phyloP scores from a whole-genome alignment of 2,113 vertebrate genomes.

The Scomber colias region DNA sequence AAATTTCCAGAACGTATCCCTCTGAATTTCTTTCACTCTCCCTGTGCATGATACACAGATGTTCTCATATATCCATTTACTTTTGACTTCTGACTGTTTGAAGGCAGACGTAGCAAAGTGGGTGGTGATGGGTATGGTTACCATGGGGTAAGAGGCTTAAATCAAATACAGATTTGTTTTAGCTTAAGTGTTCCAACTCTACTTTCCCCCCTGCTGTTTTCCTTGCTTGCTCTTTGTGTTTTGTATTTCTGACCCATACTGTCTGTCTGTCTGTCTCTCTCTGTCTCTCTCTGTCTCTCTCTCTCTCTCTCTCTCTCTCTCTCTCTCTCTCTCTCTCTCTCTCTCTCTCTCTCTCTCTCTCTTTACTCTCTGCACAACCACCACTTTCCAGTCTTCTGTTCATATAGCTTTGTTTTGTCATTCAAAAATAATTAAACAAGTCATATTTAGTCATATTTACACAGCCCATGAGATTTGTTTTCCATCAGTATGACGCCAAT shows the following conservation, averaged over 20 bases:
- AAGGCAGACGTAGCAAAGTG: conserved; percentile 46
- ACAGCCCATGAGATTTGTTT: background rate
- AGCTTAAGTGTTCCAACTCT: conserved; percentile 48
- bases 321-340: background rate
- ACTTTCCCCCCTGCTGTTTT: conserved; percentile 15
- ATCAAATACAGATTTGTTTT: conserved; percentile 68
- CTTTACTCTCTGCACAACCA: background rate
- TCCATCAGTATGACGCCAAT: background rate
- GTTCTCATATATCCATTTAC: conserved; percentile 42
- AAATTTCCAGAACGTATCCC: conserved; percentile 1
- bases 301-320: background rate
- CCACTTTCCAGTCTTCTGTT: conserved; percentile 7
- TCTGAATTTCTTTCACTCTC: background rate
- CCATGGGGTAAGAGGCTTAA: conserved; percentile 75
- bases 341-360: conserved; percentile 3
- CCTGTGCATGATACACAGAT: conserved; percentile 8
- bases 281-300: conserved; percentile 1
- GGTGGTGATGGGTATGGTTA: conserved; percentile 46
- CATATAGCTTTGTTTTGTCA: background rate
- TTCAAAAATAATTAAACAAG: background rate
- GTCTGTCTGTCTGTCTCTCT: background rate
- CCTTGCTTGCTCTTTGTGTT: conserved; percentile 8
- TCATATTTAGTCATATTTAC: conserved; percentile 9
- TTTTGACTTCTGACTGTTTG: conserved; percentile 63
- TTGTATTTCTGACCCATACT: conserved; percentile 15